Evolutionary conservation across 2,888 invertebrate genomes (phyloP), one percentile per base, ranked within the genome.

Genomic region (Pollenia labialis): DNA sequence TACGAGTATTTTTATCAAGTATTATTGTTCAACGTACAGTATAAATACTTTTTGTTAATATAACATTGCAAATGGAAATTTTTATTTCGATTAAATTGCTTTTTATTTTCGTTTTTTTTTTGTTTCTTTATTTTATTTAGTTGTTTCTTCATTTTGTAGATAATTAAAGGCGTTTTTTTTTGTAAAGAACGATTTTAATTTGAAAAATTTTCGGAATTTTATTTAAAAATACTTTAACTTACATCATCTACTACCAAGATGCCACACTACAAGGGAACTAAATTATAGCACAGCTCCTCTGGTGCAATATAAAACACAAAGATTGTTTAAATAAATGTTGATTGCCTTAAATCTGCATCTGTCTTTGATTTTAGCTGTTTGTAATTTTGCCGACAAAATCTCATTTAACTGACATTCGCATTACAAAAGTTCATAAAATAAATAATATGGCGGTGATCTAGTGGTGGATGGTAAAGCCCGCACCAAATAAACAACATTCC

Each of bases 311-410:
- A 12, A 58, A 32, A 32, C 40, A 58, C 40, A 18, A 14, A 71
- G 10, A 50, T 69, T 69, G 14, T 50, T 40, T 68, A 69, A 64
- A 50, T 62, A 64, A 80, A 80, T 52, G 69, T 82, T 82, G 82
- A 77, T 84, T 84, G 46, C 68, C 23, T 80, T 60, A 80, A 77
- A 80, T 85, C 79, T 85, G 84, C 79, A 85, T 85, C 84, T 80
- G 84, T 80, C 60, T 80, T 71, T 76, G 18, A 12, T 1, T 32
- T 82, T 2, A 32, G 32, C 40, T 54, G 42, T 76, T 54, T 72
- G 11, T 64, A 52, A 16, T 74, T 72, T 40, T 60, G 84, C 84
- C 84, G 84, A 74, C 84, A 79, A 68, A 80, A 46, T 48, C 40
- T n/a, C 44, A 69, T 44, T 74, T 68, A 68, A 68, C 68, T 79